Evolutionary conservation across 2,888 invertebrate genomes (phyloP).

Genomic region (Napeogenes sylphis): DNA sequence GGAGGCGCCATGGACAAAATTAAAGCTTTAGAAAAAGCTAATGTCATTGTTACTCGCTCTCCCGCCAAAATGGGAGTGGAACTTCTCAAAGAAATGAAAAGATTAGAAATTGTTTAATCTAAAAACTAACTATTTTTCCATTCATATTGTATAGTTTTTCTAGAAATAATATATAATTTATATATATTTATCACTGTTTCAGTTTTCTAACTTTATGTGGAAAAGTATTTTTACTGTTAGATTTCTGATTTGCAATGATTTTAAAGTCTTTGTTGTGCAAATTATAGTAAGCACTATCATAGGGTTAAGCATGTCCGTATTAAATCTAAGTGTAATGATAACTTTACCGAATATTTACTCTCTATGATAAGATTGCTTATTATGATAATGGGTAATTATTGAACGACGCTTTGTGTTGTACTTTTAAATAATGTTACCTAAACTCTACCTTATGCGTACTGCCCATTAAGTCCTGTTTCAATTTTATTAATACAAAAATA

Average conservation of each 20-base stretch:
- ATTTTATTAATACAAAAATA: constrained; percentile 29
- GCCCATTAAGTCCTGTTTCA: constrained; percentile 23
- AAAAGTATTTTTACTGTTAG: constrained; percentile 39
- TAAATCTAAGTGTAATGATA: constrained; percentile 41
- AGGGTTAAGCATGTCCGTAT: constrained; percentile 34
- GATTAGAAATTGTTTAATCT: constrained; percentile 80
- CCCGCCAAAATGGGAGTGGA: constrained; percentile 97
- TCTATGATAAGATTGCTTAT: constrained; percentile 34
- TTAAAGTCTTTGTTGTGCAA: constrained; percentile 35
- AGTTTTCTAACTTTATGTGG: constrained; percentile 16
- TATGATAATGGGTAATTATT: constrained; percentile 18
- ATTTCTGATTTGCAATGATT: constrained; percentile 11
- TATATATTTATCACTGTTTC: constrained; percentile 60
- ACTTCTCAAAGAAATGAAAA: constrained; percentile 92
- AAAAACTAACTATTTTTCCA: constrained; percentile 40
- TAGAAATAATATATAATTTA: constrained; percentile 62
- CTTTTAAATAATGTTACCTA: constrained; percentile 31
- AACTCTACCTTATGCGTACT: constrained; percentile 26
- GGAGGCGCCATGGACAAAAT: constrained; percentile 99
- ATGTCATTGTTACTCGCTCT: constrained; percentile 95
- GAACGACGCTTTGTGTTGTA: constrained; percentile 22
- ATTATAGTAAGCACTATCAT: constrained; percentile 45
- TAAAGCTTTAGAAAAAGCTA: constrained; percentile 93
- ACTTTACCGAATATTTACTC: constrained; percentile 43
- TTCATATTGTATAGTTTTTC: constrained; percentile 59